Evolutionary conservation across 2,797 vertebrate genomes (phyloP).

Genomic region (Euphonia xanthogaster): DNA sequence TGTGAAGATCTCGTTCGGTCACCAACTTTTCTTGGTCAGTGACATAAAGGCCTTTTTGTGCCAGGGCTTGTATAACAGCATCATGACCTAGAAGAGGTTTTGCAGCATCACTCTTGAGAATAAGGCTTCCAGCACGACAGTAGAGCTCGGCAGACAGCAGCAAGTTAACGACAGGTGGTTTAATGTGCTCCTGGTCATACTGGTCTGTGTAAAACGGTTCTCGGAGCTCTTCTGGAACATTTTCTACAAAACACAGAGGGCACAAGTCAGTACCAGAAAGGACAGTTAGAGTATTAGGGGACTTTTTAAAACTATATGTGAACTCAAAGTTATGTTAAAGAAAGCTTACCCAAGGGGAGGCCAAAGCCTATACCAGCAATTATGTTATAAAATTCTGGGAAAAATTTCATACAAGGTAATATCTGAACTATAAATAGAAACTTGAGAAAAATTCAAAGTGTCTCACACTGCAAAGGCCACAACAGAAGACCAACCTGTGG

Average conservation of each 20-base stretch:
- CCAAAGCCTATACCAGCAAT: not conserved
- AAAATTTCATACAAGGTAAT: not conserved
- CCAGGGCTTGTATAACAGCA: constrained; percentile 93
- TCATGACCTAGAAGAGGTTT: constrained; percentile 93
- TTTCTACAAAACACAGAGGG: constrained; percentile 76
- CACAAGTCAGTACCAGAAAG: not conserved
- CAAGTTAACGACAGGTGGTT: constrained; percentile 90
- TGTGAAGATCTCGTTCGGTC: constrained; percentile 91
- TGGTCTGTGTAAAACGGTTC: constrained; percentile 98
- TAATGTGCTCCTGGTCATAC: constrained; percentile 98
- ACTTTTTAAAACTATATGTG: not conserved
- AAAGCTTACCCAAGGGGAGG: not conserved
- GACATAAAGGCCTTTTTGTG: constrained; percentile 93
- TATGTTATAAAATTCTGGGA: not conserved
- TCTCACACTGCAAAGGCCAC: not conserved
- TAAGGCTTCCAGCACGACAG: constrained; percentile 91
- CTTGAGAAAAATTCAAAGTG: not conserved
- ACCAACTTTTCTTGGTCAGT: constrained; percentile 94
- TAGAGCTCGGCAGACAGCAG: constrained; percentile 95
- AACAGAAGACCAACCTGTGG: not conserved
- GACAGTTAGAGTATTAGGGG: fast-evolving
- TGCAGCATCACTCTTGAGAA: constrained; percentile 88
- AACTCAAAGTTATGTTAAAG: not conserved
- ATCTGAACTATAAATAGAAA: not conserved
- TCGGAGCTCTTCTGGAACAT: constrained; percentile 87